Evolutionary conservation across 2,113 vertebrate species (phyloP).

Genomic region (Poeciliopsis retropinna): DNA sequence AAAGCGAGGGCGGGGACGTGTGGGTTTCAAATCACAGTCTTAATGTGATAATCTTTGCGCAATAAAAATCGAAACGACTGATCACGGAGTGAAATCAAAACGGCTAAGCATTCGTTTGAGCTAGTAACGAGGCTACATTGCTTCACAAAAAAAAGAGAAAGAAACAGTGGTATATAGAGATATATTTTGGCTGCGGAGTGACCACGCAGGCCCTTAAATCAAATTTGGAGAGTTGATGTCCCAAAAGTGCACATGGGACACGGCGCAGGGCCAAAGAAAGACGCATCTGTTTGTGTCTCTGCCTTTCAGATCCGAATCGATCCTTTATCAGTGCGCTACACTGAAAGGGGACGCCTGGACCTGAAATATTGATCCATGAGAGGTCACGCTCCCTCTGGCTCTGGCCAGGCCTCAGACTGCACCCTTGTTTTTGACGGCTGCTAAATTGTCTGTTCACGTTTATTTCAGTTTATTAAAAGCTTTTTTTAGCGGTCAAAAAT

Average conservation of each 20-base stretch:
- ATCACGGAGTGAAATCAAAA: conserved; percentile 4
- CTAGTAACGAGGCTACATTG: not conserved
- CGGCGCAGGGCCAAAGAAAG: conserved; percentile 53
- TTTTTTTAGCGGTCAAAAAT: conserved; percentile 11
- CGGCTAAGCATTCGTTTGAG: not conserved
- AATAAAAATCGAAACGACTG: conserved; percentile 26
- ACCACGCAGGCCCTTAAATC: conserved; percentile 25
- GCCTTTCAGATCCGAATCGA: conserved; percentile 75
- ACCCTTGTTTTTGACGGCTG: conserved; percentile 64
- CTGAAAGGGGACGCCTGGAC: conserved; percentile 76
- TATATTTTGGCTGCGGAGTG: not conserved
- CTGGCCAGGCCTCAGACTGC: conserved; percentile 63
- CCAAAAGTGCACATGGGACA: conserved; percentile 26
- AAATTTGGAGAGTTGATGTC: conserved; percentile 39
- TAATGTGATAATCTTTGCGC: conserved; percentile 20
- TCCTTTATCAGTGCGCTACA: conserved; percentile 79
- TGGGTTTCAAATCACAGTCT: conserved; percentile 30
- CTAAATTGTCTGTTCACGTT: conserved; percentile 31
- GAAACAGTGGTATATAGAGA: no score
- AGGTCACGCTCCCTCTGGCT: conserved; percentile 71
- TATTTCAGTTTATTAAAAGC: not conserved
- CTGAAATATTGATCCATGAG: conserved; percentile 68
- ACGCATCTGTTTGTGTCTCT: conserved; percentile 75
- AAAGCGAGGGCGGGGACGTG: conserved; percentile 2
- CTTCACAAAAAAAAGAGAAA: not conserved